Base-by-base conservation (phyloP, 2,888 invertebrate species). In the Baccha elongata region DNA sequence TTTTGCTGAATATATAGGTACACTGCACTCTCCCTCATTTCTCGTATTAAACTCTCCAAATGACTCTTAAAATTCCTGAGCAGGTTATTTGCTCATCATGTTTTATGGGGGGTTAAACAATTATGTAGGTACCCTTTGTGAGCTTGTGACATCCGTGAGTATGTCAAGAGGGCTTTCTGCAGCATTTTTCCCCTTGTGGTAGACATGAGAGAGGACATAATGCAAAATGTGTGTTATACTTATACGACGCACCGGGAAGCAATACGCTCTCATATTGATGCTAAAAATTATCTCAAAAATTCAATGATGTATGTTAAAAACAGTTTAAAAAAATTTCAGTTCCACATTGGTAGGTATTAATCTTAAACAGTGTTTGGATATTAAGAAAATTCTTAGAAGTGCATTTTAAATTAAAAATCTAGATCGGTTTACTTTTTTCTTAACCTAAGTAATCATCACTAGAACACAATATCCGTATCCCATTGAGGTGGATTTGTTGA, bases 71-170 rank as follows among this genome's bases (percentile, higher is more conserved):
- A 44, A 42, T 60, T 60, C 44, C 44, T 60, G 29, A 60, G 44
- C 60, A 19, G 29, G 23, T 19, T 60, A 29, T 44, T 17, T 29
- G 10, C 13, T 60, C 26, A 29, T 42, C 15, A 13, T 32, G 2
- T 65, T 29, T 67, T 53, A 60, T 72, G 40, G 48, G 65, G 81
- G 71, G 53, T 76, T 60, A 67, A 62, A 40, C 69, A 76, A 26
- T 46, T 40, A 26, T 60, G 52, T 21, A 32, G 15, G 35, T 53
- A 50, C 26, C 48, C 48, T 32, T 32, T 58, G n/a, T n/a, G n/a
- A n/a, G n/a, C n/a, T n/a, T 40, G 11, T 58, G 17, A 11, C 17
- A 68, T 65, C 55, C 44, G 17, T 40, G 60, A 53, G 60, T 29
- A 46, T 76, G 64, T 71, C 58, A 75, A 44, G 44, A 29, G 53